Evolutionary conservation across 2,888 invertebrate genomes (phyloP), one percentile per base, ranked within the genome.

Genomic region (Ectemnius continuus): DNA sequence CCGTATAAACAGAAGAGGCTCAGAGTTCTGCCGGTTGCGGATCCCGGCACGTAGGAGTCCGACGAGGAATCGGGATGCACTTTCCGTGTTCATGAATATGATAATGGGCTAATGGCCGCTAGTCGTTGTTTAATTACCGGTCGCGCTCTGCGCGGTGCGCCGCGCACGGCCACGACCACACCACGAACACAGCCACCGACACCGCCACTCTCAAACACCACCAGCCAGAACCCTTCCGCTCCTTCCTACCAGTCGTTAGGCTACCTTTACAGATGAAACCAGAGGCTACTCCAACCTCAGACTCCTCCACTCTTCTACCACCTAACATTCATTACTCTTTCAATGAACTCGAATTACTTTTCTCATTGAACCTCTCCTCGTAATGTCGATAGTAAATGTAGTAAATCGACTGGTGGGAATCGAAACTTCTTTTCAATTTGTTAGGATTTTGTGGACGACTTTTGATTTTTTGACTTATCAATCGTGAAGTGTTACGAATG

Each of bases 31-130:
- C 36, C 36, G 6, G 6, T 2, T 36, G n/a, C n/a, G 36, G 36
- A 36, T 11, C 36, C 4, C 8, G 36, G 36, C 36, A 36, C 76
- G 59, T 73, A 70, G 67, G 79, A 79, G 82, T 82, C 80, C 79
- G 71, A 81, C 84, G 83, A 81, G 84, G 86, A 87, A 88, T 88
- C 88, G 87, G 88, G 89, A 89, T 90, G 90, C 90, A 89, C 88
- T 89, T 90, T 89, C 88, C 89, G 83, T 90, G 90, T 90, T 90
- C 90, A 90, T 90, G 90, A 90, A 90, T 90, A 90, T 90, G 90
- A 90, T 90, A 90, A 90, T 90, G 88, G 89, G 88, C 90, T 90
- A 90, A 90, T 90, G 90, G 89, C 84, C 88, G 87, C 88, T 88
- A 87, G 88, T 89, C 86, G 90, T 89, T 90, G 89, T 90, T 90